Conservation (phyloP, 1,140 invertebrate genomes). For the Drosophila nigrodunni region DNA sequence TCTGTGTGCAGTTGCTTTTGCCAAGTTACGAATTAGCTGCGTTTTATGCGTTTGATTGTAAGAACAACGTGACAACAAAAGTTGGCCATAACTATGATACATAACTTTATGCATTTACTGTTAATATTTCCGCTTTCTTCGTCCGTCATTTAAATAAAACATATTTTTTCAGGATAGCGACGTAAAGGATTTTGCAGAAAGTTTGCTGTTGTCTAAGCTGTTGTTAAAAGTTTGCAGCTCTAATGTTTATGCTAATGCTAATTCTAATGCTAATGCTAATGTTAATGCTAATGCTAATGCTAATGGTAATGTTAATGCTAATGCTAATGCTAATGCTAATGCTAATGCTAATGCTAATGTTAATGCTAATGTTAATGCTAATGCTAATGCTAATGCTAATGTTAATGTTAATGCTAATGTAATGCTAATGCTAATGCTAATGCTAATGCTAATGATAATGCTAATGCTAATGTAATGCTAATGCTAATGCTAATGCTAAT, state of each 20-base stretch:
- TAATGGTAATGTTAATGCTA: no score
- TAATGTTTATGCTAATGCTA: neutral
- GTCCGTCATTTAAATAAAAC: neutral
- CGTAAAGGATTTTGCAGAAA: neutral
- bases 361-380: neutral
- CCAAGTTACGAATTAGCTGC: conserved; percentile 52
- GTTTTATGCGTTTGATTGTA: conserved; percentile 48
- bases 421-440: conserved; percentile 4
- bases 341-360: neutral
- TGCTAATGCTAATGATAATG: conserved; percentile 4
- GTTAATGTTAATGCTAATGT: conserved; percentile 3
- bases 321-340: neutral
- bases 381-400: neutral
- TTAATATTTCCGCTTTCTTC: conserved; percentile 27
- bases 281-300: no score
- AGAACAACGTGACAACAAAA: conserved; percentile 19
- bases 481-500: conserved; percentile 6
- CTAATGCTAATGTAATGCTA: conserved; percentile 9
- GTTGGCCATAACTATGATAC: conserved; percentile 22
- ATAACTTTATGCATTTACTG: conserved; percentile 29
- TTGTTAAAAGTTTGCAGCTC: neutral
- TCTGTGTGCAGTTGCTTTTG: conserved; percentile 10
- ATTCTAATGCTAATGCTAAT: neutral
- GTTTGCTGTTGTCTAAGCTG: neutral
- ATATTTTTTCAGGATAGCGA: neutral